These are phyloP conservation scores for Embidobia sp. DNA, from an alignment of 2,888 invertebrate genomes.

Conservation along the genomic window DNA sequence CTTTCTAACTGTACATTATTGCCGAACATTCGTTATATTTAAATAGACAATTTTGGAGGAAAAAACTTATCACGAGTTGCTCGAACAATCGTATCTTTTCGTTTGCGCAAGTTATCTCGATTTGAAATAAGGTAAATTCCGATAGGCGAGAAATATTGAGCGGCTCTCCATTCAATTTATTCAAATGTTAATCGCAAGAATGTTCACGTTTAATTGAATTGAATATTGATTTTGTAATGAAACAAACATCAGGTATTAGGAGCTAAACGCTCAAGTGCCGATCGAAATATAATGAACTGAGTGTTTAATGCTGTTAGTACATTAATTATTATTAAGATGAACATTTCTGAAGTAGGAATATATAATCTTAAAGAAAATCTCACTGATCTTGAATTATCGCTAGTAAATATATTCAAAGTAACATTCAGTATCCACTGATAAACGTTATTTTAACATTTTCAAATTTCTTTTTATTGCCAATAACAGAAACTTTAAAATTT, in stretches of 20 bases:
- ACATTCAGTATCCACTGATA: no score
- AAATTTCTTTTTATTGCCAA: no score
- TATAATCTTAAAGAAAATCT: slow-evolving; percentile 15
- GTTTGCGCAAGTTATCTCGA: slow-evolving; percentile 9
- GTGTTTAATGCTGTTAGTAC: not conserved
- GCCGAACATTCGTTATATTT: slow-evolving; percentile 24
- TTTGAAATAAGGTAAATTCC: slow-evolving; percentile 6
- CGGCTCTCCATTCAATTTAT: slow-evolving; percentile 22
- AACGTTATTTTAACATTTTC: no score
- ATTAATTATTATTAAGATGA: slow-evolving; percentile 21
- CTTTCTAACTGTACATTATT: slow-evolving; percentile 48
- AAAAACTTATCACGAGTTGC: slow-evolving; percentile 13
- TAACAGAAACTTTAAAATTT: no score
- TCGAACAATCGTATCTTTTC: slow-evolving; percentile 13
- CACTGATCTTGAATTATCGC: no score
- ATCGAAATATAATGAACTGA: slow-evolving; percentile 5
- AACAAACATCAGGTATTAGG: slow-evolving; percentile 8
- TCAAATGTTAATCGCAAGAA: slow-evolving; percentile 18
- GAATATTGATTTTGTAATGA: slow-evolving; percentile 23
- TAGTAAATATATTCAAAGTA: no score
- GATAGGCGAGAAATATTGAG: slow-evolving; percentile 10
- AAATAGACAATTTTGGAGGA: slow-evolving; percentile 26
- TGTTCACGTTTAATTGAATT: slow-evolving; percentile 17
- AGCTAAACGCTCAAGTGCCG: not conserved
- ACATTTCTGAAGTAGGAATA: slow-evolving; percentile 7